phyloP scores from a whole-genome alignment of 2,888 invertebrate species.

The Anoplius nigerrimus region DNA sequence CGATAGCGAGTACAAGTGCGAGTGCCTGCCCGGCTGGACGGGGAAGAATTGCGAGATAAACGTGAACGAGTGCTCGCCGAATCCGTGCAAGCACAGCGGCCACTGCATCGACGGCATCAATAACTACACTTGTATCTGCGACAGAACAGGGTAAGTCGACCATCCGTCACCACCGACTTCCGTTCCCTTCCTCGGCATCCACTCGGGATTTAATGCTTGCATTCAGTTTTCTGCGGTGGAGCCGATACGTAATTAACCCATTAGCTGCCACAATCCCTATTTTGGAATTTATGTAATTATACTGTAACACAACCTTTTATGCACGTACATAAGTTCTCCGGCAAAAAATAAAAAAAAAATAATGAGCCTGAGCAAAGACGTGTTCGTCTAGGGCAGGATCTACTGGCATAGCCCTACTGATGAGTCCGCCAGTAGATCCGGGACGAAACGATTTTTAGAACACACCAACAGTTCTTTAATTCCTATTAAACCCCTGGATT shows the following conservation, averaged over 20 bases:
- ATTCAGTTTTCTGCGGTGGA: background rate
- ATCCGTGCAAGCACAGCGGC: conserved; percentile 84
- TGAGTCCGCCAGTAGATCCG: too few species aligned
- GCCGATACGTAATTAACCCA: background rate
- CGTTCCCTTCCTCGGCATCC: background rate
- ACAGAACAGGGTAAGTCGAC: conserved; percentile 78
- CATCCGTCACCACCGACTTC: background rate
- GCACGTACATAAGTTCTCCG: too few species aligned
- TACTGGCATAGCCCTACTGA: too few species aligned
- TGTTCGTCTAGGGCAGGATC: too few species aligned
- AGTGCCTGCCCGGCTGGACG: conserved; percentile 79
- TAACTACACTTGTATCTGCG: conserved; percentile 87
- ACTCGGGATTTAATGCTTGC: background rate
- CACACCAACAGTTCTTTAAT: too few species aligned
- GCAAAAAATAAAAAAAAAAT: too few species aligned
- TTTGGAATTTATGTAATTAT: too few species aligned
- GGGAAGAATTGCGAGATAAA: conserved; percentile 84
- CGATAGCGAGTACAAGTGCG: conserved; percentile 76
- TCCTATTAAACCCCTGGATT: too few species aligned
- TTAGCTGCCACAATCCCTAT: too few species aligned
- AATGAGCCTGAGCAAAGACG: too few species aligned
- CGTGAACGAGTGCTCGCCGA: conserved; percentile 85
- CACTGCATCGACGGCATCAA: conserved; percentile 82
- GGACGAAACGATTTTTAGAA: too few species aligned
- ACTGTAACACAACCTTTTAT: background rate